phyloP scores from a whole-genome alignment of 1,140 invertebrate species.

The Drosophila ohnishii region DNA sequence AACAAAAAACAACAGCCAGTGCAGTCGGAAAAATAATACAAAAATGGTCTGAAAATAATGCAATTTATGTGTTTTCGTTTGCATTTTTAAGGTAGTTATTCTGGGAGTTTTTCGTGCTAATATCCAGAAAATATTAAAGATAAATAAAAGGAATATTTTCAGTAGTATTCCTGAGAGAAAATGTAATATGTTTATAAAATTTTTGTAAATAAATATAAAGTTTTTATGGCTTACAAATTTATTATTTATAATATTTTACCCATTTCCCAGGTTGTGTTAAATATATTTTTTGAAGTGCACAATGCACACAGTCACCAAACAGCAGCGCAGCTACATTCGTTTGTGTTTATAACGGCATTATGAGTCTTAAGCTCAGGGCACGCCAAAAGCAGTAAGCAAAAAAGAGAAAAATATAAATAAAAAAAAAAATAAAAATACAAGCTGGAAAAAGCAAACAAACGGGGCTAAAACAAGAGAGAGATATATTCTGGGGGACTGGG shows the following conservation, averaged over 20 bases:
- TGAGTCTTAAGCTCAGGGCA: conserved; percentile 72
- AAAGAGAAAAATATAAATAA: conserved; percentile 45
- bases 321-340: conserved; percentile 38
- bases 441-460: conserved; percentile 48
- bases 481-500: background rate
- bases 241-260: no score
- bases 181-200: no score
- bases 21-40: conserved; percentile 20
- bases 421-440: conserved; percentile 50
- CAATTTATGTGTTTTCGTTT: background rate
- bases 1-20: conserved; percentile 38
- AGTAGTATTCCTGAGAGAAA: no score
- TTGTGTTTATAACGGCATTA: conserved; percentile 79
- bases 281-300: background rate
- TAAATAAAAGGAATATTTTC: no score
- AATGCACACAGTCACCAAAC: conserved; percentile 9
- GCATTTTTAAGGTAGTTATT: no score
- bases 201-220: no score
- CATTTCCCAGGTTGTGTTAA: no score
- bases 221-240: no score
- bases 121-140: no score
- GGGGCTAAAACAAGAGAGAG: conserved; percentile 49
- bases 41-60: conserved; percentile 5
- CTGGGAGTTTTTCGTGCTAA: no score
- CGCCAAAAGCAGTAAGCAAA: conserved; percentile 51